Conservation (phyloP, 2,113 vertebrate genomes). For the Burhinus bistriatus region DNA sequence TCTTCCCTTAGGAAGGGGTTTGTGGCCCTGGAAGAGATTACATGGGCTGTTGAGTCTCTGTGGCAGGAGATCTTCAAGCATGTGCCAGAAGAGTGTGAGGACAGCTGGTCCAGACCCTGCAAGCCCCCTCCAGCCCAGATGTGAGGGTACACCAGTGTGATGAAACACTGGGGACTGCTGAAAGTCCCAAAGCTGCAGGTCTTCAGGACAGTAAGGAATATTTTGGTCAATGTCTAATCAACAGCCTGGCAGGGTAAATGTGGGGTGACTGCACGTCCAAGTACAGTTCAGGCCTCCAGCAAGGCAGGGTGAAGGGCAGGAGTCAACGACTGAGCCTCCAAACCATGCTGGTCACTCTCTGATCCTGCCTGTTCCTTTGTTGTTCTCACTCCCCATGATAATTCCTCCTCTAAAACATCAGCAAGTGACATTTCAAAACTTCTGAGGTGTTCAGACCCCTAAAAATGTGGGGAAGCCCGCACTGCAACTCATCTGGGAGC, state of each 20-base stretch:
- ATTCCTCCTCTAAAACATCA: background rate
- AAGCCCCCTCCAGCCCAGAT: background rate
- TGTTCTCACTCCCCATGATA: background rate
- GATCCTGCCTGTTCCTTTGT: background rate
- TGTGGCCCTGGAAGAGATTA: background rate
- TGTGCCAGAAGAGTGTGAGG: fast-evolving
- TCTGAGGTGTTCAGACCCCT: background rate
- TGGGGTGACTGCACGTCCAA: background rate
- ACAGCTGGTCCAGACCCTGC: background rate
- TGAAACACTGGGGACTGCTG: background rate
- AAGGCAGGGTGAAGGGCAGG: background rate
- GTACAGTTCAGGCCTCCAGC: background rate
- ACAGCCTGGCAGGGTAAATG: background rate
- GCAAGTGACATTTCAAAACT: background rate
- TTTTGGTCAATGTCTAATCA: background rate
- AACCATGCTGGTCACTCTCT: background rate
- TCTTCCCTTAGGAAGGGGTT: background rate
- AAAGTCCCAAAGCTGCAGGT: background rate
- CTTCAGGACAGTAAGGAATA: background rate
- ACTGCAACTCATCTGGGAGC: background rate
- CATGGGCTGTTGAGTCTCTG: fast-evolving
- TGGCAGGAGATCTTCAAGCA: background rate
- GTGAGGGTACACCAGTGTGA: background rate
- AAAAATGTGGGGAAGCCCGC: background rate
- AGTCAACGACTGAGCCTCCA: background rate